Evolutionary conservation across 2,797 vertebrate species (phyloP), one percentile per base, ranked within the genome.

Genomic region (Coendou prehensilis): DNA sequence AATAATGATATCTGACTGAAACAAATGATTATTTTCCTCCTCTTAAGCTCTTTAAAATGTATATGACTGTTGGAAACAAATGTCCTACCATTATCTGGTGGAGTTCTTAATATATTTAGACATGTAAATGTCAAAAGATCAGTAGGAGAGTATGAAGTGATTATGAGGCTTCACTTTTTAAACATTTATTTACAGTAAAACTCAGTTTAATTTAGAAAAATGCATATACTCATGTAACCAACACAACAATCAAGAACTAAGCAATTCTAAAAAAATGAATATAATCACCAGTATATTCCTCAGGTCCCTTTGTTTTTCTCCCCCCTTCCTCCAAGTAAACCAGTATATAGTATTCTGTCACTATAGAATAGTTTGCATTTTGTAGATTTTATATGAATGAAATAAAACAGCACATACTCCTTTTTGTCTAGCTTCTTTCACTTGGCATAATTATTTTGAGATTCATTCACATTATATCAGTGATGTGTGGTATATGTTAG

Each of bases 141-240:
- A 76, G 64, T 84, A 30, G 20, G 22, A 33, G 56, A 93, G 26
- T 10, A 6, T 80, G n/a, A 95, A 47, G 50, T 83, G 6, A 1
- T 90, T 79, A 61, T 75, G 69, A 83, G n/a, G 47, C 20, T 95
- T 96, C 2, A 63, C 7, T 80, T 90, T 63, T 89, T 75, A 59
- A 75, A 88, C 89, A 79, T 23, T 47, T 86, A 87, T 75, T 83
- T 94, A 67, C 14, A 80, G 33, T 71, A 87, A 93, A 92, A 88
- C 18, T 92, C n/a, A 75, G 9, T 87, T 84, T 67, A 73, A 57
- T 47, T 83, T 82, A 83, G 82, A 91, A 92, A 95, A 82, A 91
- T 93, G 11, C n/a, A 73, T 75, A 54, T 7, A 91, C 47, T 91
- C 13, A 7, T 79, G n/a, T 30, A 86, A 37, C 30, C 37, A 95